Evolutionary conservation across 2,888 invertebrate species (phyloP).

Genomic region (Campopleginae sp.): DNA sequence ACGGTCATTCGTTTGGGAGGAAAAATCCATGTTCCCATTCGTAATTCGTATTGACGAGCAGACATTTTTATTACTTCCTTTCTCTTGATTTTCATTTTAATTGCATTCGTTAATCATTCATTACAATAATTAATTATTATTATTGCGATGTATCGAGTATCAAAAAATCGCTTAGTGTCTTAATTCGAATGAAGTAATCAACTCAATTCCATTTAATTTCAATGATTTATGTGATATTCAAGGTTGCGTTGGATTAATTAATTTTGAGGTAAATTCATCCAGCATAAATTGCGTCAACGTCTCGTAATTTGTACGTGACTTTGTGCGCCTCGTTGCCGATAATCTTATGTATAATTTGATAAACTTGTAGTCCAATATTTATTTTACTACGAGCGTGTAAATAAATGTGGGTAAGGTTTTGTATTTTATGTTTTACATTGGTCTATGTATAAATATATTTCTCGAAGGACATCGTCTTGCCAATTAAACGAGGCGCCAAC

Average conservation of each 20-base stretch:
- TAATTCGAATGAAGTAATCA: not conserved
- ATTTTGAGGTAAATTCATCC: not conserved
- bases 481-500: constrained; percentile 76
- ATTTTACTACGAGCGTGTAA: not conserved
- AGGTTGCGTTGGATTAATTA: not conserved
- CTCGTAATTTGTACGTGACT: constrained; percentile 34
- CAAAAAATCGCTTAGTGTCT: not conserved
- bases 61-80: not conserved
- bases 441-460: constrained; percentile 55
- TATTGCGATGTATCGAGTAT: not conserved
- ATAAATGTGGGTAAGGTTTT: not conserved
- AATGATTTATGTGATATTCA: not conserved
- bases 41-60: not conserved
- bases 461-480: constrained; percentile 70
- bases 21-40: constrained; percentile 26
- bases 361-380: not conserved
- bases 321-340: constrained; percentile 41
- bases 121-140: not conserved
- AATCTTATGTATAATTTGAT: not conserved
- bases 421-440: not conserved
- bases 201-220: not conserved
- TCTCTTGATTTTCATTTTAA: not conserved
- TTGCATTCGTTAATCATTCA: not conserved
- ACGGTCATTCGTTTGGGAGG: constrained; percentile 26
- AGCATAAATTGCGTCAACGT: constrained; percentile 30